phyloP scores from a whole-genome alignment of 1,140 invertebrate genomes.

The Bacillus rossius region DNA sequence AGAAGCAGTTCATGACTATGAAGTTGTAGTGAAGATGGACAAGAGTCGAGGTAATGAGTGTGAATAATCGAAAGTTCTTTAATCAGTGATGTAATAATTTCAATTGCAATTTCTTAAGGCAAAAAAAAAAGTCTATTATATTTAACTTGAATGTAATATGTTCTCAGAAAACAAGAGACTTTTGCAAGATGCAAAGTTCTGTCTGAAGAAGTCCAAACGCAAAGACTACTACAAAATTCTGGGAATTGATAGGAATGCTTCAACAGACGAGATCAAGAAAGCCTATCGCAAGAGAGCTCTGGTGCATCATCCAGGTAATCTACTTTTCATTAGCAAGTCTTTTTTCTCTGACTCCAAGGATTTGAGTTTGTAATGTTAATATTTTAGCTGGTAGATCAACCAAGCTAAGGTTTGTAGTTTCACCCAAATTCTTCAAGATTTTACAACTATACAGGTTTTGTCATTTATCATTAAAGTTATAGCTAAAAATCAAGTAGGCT shows the following conservation, averaged over 20 bases:
- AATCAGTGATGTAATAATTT: no score
- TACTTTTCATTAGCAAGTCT: constrained; percentile 7
- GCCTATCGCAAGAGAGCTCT: constrained; percentile 90
- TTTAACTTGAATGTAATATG: no score
- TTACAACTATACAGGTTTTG: no score
- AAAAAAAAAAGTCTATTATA: no score
- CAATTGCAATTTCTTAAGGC: no score
- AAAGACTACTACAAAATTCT: constrained; percentile 99
- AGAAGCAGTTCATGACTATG: constrained; percentile 88
- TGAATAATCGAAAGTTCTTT: no score
- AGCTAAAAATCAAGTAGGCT: no score
- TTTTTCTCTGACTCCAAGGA: background rate
- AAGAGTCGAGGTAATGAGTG: constrained; percentile 58
- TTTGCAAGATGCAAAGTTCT: constrained; percentile 80
- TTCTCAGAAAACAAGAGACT: constrained; percentile 61
- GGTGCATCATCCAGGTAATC: constrained; percentile 71
- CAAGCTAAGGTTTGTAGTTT: no score
- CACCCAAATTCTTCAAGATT: no score
- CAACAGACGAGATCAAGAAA: constrained; percentile 93
- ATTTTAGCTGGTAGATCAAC: no score
- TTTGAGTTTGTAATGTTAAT: background rate
- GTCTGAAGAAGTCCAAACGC: constrained; percentile 85
- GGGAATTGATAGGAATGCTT: constrained; percentile 77
- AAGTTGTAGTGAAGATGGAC: constrained; percentile 78
- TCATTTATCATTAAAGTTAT: no score